Conservation (phyloP, 2,888 invertebrate genomes). For the Eupelmus urozonus region DNA sequence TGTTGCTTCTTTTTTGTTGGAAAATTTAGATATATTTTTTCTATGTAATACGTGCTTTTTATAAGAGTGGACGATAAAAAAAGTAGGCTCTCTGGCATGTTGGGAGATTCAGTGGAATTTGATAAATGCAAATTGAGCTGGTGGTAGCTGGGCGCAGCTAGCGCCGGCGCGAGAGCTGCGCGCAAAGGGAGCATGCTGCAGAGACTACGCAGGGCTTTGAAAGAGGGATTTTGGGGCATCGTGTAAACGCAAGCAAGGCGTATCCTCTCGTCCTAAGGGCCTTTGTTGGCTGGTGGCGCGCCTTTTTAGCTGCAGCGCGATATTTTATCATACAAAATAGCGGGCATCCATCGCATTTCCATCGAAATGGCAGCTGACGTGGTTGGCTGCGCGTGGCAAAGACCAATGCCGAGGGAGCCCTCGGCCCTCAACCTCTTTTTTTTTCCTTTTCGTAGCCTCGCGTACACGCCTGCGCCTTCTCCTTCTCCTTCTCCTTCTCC, state of each 20-base stretch:
- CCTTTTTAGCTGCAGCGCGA: conserved; percentile 70
- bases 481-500: conserved; percentile 56
- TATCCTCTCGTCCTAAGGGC: conserved; percentile 51
- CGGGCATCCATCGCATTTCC: conserved; percentile 75
- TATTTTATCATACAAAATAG: conserved; percentile 75
- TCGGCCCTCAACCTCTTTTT: conserved; percentile 29
- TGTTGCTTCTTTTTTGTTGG: background rate
- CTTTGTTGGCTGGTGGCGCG: no score
- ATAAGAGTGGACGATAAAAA: conserved; percentile 17
- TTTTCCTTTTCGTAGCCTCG: conserved; percentile 59
- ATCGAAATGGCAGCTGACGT: conserved; percentile 75
- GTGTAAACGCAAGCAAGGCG: conserved; percentile 27
- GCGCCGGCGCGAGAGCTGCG: conserved; percentile 4
- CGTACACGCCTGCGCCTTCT: conserved; percentile 43
- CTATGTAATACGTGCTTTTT: background rate
- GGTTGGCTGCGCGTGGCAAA: no score
- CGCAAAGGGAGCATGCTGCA: background rate
- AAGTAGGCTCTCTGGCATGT: background rate
- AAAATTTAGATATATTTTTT: background rate
- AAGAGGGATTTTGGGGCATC: conserved; percentile 47
- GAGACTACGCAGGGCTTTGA: background rate
- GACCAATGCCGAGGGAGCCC: conserved; percentile 57
- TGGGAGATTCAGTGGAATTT: conserved; percentile 40
- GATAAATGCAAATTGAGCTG: conserved; percentile 53
- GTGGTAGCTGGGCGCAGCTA: no score